Conservation (phyloP, 2,797 vertebrate genomes). For the Petrocephalus sullivani region DNA sequence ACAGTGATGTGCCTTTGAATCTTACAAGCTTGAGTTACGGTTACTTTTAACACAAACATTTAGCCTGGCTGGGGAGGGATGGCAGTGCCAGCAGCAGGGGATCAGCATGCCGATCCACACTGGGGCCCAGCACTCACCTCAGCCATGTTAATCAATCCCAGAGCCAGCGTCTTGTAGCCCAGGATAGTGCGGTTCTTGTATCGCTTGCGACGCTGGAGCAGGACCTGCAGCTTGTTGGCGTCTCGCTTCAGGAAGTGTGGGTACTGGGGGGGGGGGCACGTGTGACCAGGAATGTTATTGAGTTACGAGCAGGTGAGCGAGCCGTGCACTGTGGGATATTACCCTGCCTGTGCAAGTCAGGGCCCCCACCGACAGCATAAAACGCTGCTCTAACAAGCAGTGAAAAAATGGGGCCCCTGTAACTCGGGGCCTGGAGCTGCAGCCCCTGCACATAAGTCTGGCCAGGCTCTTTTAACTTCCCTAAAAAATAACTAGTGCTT, state of each 20-base stretch:
- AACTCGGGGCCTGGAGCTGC: neutral
- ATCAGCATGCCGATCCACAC: too few species aligned
- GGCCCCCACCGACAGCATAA: neutral
- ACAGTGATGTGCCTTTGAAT: too few species aligned
- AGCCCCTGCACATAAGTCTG: neutral
- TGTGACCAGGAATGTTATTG: neutral
- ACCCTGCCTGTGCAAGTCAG: neutral
- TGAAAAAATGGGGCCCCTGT: neutral
- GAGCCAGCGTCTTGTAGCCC: neutral
- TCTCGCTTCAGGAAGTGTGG: constrained; percentile 85
- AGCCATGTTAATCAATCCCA: neutral
- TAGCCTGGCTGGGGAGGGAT: too few species aligned
- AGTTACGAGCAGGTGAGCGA: too few species aligned
- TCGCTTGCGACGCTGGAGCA: constrained; percentile 79
- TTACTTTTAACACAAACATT: too few species aligned
- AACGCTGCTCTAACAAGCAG: neutral
- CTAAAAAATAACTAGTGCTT: neutral
- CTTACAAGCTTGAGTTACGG: too few species aligned
- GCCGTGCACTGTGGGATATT: neutral
- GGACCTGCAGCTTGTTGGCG: constrained; percentile 84
- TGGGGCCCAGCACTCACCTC: too few species aligned
- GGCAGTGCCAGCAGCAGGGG: too few species aligned
- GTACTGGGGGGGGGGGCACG: constrained; percentile 57
- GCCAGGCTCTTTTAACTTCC: neutral
- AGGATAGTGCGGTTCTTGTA: constrained; percentile 41